Evolutionary conservation across 2,797 vertebrate species (phyloP).

Genomic region (Esox lucius): DNA sequence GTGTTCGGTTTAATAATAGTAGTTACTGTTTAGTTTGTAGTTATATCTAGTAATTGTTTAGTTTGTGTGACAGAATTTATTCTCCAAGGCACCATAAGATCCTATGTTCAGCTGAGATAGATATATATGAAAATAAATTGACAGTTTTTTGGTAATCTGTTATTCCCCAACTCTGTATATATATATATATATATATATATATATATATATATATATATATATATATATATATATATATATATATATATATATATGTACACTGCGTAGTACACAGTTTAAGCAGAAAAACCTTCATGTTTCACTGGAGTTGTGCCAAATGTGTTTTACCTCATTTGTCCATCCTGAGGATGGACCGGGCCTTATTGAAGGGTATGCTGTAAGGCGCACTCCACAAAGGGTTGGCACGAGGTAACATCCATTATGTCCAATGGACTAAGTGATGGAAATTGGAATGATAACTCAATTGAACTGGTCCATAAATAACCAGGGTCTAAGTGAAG

Average conservation of each 20-base stretch:
- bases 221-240: too few species aligned
- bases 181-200: too few species aligned
- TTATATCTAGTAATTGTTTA: not conserved
- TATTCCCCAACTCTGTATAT: too few species aligned
- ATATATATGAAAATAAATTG: too few species aligned
- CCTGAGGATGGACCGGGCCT: not conserved
- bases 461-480: not conserved
- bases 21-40: not conserved
- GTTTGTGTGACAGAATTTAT: not conserved
- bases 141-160: too few species aligned
- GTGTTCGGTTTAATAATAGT: not conserved
- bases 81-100: not conserved
- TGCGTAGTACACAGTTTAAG: not conserved
- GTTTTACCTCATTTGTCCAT: not conserved
- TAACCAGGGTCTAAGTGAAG: not conserved
- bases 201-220: too few species aligned
- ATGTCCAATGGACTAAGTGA: not conserved
- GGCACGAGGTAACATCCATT: not conserved
- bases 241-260: too few species aligned
- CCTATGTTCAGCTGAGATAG: not conserved
- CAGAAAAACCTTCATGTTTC: not conserved
- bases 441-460: not conserved
- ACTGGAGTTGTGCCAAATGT: not conserved
- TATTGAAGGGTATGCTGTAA: not conserved
- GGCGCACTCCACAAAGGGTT: not conserved